Evolutionary conservation across 1,140 invertebrate species (phyloP).

Genomic region (Drosophila albomicans): DNA sequence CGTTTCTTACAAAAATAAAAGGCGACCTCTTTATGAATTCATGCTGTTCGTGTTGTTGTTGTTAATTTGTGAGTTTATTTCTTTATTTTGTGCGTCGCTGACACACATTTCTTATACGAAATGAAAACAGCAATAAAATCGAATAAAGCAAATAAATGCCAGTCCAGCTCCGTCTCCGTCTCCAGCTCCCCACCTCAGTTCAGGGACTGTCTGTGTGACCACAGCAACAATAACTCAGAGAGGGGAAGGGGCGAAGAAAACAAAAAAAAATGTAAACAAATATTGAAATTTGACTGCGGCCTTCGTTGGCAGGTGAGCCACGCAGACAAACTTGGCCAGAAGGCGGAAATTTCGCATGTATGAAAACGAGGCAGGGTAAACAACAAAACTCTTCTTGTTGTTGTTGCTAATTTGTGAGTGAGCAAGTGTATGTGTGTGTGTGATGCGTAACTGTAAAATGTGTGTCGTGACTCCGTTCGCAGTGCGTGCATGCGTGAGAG

Average conservation of each 20-base stretch:
- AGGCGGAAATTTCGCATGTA: conserved; percentile 50
- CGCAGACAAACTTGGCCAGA: conserved; percentile 54
- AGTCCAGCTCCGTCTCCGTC: conserved; percentile 25
- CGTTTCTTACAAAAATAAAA: conserved; percentile 29
- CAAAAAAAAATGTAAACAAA: conserved; percentile 63
- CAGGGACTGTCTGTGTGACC: conserved; percentile 18
- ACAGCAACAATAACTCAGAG: conserved; percentile 9
- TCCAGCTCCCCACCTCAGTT: background rate
- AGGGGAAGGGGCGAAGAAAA: background rate
- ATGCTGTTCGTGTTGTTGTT: conserved; percentile 5
- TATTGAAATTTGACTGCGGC: conserved; percentile 56
- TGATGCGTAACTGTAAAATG: conserved; percentile 80
- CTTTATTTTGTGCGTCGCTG: conserved; percentile 47
- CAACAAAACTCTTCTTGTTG: conserved; percentile 17
- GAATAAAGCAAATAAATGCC: conserved; percentile 77
- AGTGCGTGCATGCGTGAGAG: conserved; percentile 1
- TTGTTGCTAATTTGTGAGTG: conserved; percentile 39
- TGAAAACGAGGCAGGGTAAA: conserved; percentile 44
- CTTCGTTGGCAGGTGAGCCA: conserved; percentile 48
- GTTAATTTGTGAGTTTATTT: conserved; percentile 76
- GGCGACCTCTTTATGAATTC: conserved; percentile 37
- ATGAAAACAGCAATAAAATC: conserved; percentile 66
- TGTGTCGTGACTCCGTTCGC: conserved; percentile 54
- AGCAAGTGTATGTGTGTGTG: conserved; percentile 13
- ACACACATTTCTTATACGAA: conserved; percentile 67